Evolutionary conservation across 1,140 invertebrate genomes (phyloP).

Genomic region (Leptestheria dahalacensis): DNA sequence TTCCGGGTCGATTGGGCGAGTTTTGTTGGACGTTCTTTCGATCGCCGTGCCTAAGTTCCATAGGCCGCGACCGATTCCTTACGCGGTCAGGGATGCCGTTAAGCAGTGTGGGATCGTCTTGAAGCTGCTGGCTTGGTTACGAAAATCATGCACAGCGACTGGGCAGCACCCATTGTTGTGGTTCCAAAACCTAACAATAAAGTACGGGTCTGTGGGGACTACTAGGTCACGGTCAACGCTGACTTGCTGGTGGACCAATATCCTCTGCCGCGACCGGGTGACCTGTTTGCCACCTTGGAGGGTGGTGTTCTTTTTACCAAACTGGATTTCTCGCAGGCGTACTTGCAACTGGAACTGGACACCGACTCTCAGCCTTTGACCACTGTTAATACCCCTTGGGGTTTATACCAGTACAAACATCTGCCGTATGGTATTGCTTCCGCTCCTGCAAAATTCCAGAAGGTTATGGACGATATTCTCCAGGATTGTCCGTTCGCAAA

Average conservation of each 20-base stretch:
- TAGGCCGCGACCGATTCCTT: constrained; percentile 28
- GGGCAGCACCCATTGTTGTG: constrained; percentile 35
- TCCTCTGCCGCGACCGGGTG: constrained; percentile 23
- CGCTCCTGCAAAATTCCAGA: constrained; percentile 28
- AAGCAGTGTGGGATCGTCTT: constrained; percentile 16
- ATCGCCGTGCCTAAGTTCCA: constrained; percentile 23
- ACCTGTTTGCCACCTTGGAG: constrained; percentile 25
- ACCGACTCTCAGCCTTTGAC: not conserved
- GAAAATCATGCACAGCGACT: constrained; percentile 26
- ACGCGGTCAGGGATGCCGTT: constrained; percentile 22
- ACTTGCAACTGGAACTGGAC: constrained; percentile 21
- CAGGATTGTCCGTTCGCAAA: constrained; percentile 3
- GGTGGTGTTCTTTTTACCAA: constrained; percentile 24
- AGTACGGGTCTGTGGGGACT: constrained; percentile 34
- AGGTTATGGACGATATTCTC: constrained; percentile 26
- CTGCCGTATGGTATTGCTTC: constrained; percentile 25
- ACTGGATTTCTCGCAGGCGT: constrained; percentile 26
- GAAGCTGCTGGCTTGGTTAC: constrained; percentile 23
- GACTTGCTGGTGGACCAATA: constrained; percentile 12
- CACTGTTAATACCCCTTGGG: constrained; percentile 16
- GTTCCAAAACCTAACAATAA: constrained; percentile 31
- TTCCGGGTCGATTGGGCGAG: not conserved
- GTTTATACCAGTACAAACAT: constrained; percentile 20
- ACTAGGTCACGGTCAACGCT: constrained; percentile 30
- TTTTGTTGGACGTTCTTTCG: not conserved